Percentiles rank a stretch among this genome's conserved stretches.
phyloP scores from a whole-genome alignment of 92 coral and sea anemone genomes.

The Desmophyllum pertusum region DNA sequence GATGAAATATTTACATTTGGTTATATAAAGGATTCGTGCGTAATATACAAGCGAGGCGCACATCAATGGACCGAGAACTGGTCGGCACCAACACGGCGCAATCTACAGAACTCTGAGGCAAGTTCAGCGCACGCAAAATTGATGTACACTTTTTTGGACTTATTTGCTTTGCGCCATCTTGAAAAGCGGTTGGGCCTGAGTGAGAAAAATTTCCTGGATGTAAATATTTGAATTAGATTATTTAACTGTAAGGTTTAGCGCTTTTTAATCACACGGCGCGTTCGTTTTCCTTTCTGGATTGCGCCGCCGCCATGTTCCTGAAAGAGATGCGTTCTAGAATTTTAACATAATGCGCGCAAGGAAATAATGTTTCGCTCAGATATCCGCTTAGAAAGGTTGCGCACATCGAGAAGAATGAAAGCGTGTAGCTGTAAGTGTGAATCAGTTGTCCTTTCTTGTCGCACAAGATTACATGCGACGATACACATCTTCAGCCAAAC shows the following conservation, averaged over 20 bases:
- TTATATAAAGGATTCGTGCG: neutral
- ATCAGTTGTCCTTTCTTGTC: neutral
- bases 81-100: neutral
- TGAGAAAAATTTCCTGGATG: neutral
- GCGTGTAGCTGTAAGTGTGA: neutral
- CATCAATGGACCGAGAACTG: constrained; percentile 3
- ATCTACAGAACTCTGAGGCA: constrained; percentile 6
- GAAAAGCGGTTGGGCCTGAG: neutral
- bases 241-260: neutral
- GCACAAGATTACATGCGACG: neutral
- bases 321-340: constrained; percentile 28
- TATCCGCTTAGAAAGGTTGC: constrained; percentile 14
- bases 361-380: neutral
- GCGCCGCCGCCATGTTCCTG: constrained; percentile 10
- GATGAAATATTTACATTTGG: neutral
- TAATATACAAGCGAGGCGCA: constrained; percentile 2
- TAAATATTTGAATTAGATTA: neutral
- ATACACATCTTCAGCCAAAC: neutral
- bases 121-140: constrained; percentile 32
- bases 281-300: neutral
- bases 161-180: constrained; percentile 30
- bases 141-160: neutral
- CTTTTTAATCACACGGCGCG: constrained; percentile 12
- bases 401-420: neutral
- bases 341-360: constrained; percentile 1